Conservation (phyloP, 2,113 vertebrate species). For the Eidolon helvum region DNA sequence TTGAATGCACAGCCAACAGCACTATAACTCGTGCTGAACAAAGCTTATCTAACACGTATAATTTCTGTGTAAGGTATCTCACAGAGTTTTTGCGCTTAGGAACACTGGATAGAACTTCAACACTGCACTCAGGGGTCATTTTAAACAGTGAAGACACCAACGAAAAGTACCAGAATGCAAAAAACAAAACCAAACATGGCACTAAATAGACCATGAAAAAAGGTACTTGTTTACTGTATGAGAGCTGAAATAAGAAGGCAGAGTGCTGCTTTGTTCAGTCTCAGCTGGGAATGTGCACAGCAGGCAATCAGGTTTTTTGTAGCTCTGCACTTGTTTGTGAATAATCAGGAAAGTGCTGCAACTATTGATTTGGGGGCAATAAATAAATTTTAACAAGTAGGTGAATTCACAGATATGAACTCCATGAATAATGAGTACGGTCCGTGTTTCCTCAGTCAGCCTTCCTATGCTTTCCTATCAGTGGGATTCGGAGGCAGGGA, state of each 20-base stretch:
- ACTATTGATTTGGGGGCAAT: not conserved
- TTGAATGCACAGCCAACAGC: not conserved
- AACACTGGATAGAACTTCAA: not conserved
- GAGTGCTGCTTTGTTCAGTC: not conserved
- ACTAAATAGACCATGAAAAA: conserved; percentile 18
- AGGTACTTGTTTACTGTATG: not conserved
- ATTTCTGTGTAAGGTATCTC: not conserved
- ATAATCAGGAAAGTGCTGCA: not conserved
- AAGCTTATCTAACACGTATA: not conserved
- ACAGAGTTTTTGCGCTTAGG: not conserved
- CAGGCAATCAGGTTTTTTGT: not conserved
- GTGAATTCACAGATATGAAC: not conserved
- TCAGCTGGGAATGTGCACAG: not conserved
- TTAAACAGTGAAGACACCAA: not conserved
- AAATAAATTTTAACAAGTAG: not conserved
- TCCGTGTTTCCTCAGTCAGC: not conserved
- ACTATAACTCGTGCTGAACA: not conserved
- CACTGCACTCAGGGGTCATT: not conserved
- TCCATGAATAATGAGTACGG: not conserved
- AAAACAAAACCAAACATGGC: not conserved
- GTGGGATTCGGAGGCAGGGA: not conserved
- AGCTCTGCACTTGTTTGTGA: not conserved
- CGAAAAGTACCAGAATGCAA: not conserved
- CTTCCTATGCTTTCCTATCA: not conserved
- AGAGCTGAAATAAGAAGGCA: not conserved